Conservation (phyloP, 1,140 invertebrate genomes). For the Ostrea edulis region DNA sequence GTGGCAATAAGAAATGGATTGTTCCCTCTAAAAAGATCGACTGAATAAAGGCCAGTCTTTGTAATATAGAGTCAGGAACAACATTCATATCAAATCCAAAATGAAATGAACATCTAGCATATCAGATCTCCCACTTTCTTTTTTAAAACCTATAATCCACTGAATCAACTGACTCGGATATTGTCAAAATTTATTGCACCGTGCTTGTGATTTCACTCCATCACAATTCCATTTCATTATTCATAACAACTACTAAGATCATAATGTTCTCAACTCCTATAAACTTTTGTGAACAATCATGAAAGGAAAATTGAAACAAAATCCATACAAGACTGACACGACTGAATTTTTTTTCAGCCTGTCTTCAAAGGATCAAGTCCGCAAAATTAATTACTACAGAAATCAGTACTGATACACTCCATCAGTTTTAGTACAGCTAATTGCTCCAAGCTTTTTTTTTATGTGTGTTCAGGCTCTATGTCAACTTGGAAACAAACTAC, state of each 20-base stretch:
- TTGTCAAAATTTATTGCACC: neutral
- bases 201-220: slow-evolving; percentile 2
- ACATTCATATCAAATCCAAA: slow-evolving; percentile 13
- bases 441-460: slow-evolving; percentile 10
- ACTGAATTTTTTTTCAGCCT: neutral
- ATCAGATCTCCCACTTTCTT: slow-evolving; percentile 17
- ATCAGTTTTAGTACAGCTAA: neutral
- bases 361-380: too few species aligned
- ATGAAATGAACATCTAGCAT: slow-evolving; percentile 14
- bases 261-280: neutral
- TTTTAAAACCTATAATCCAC: slow-evolving; percentile 29
- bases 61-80: neutral
- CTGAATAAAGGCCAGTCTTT: slow-evolving; percentile 22
- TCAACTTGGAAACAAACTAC: slow-evolving; percentile 26
- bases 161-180: slow-evolving; percentile 15
- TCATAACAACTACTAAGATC: slow-evolving; percentile 14
- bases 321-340: neutral
- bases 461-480: slow-evolving; percentile 9
- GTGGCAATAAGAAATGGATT: neutral
- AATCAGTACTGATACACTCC: neutral
- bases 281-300: neutral
- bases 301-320: neutral
- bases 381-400: too few species aligned
- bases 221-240: slow-evolving; percentile 34
- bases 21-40: neutral